phyloP scores from a whole-genome alignment of 2,113 vertebrate species.

The Calidris pugnax region DNA sequence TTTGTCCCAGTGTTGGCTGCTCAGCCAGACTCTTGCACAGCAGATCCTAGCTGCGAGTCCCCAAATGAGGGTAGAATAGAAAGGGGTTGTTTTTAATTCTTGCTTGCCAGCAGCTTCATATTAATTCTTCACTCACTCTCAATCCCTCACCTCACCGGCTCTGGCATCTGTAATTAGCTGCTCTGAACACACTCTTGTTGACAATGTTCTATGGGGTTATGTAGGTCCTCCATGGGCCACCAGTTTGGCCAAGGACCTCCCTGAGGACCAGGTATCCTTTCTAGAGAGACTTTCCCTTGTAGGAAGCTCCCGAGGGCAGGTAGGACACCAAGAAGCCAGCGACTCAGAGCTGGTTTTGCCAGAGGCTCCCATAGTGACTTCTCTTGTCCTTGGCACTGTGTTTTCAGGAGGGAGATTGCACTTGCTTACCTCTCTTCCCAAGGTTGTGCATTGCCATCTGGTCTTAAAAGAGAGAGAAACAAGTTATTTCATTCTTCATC shows the following conservation, averaged over 20 bases:
- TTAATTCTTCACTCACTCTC: constrained; percentile 20
- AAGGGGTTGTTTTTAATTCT: background rate
- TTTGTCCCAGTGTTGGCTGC: constrained; percentile 29
- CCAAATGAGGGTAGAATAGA: background rate
- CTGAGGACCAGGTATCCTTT: background rate
- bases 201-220: background rate
- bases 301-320: background rate
- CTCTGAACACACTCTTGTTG: background rate
- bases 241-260: background rate
- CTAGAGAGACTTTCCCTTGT: background rate
- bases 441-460: background rate
- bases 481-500: background rate
- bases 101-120: background rate
- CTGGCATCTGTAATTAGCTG: constrained; percentile 5
- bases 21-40: background rate
- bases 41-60: background rate
- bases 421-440: background rate
- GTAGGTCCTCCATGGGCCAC: background rate
- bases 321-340: background rate
- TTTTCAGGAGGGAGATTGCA: background rate
- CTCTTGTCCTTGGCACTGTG: background rate
- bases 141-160: background rate
- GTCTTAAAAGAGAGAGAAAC: background rate
- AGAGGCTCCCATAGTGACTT: background rate
- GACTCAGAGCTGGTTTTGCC: background rate